These are phyloP conservation scores for Podocnemis expansa DNA, from an alignment of 2,113 vertebrate species.

Conservation along the genomic window DNA sequence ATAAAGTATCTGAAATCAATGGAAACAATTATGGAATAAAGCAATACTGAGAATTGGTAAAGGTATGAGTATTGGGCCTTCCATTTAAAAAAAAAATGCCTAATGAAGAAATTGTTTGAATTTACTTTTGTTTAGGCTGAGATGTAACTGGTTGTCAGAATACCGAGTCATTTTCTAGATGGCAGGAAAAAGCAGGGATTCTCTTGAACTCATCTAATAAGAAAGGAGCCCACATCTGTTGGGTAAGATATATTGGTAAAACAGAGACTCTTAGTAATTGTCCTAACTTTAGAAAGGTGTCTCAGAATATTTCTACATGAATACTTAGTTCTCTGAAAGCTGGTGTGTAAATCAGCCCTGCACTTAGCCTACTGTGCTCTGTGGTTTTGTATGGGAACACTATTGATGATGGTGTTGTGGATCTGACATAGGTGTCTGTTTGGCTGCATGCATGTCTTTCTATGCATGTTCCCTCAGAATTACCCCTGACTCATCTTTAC, in stretches of 20 bases:
- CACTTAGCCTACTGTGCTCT: not conserved
- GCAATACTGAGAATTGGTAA: not conserved
- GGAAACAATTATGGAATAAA: not conserved
- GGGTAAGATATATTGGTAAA: not conserved
- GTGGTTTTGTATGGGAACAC: no score
- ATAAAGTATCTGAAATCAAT: not conserved
- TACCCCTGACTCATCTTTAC: no score
- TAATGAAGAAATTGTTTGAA: not conserved
- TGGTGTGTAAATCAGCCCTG: not conserved
- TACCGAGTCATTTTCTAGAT: not conserved
- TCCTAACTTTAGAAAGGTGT: not conserved
- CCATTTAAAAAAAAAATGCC: not conserved
- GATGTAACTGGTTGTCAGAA: not conserved
- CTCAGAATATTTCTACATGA: not conserved
- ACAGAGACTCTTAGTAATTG: not conserved
- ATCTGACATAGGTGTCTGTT: no score
- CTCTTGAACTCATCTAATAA: not conserved
- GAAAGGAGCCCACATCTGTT: not conserved
- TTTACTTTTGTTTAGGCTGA: not conserved
- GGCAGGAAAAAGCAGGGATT: not conserved
- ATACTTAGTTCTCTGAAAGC: not conserved
- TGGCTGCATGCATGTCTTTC: no score
- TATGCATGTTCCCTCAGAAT: no score
- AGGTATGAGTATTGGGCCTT: not conserved
- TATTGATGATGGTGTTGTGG: no score